A percentile compares a stretch with the other conserved stretches of the same genome.
Conservation (phyloP, 2,888 invertebrate species). For the Cheilosia pagana region DNA sequence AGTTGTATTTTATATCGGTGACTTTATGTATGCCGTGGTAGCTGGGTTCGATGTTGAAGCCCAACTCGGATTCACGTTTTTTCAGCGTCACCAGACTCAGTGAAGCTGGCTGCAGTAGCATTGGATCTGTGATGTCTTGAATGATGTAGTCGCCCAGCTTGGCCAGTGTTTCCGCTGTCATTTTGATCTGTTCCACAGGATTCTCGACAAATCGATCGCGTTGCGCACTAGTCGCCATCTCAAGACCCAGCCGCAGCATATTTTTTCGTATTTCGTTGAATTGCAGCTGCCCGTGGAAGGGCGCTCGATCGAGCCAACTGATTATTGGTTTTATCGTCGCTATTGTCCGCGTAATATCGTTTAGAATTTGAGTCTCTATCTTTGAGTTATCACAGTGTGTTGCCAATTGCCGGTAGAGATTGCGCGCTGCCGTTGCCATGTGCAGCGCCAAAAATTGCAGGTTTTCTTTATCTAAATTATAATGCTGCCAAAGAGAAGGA, state of each 20-base stretch:
- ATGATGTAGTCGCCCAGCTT: constrained; percentile 93
- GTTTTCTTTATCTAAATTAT: constrained; percentile 95
- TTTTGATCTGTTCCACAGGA: constrained; percentile 89
- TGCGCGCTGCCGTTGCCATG: constrained; percentile 92
- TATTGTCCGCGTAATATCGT: constrained; percentile 93
- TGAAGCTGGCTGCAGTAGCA: constrained; percentile 95
- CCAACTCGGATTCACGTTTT: constrained; percentile 94
- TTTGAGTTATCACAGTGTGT: constrained; percentile 85
- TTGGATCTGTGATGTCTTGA: constrained; percentile 93
- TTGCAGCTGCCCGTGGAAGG: constrained; percentile 84
- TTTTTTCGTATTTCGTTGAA: constrained; percentile 89
- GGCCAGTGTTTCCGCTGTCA: constrained; percentile 90
- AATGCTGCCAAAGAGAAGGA: constrained; percentile 87
- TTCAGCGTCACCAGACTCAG: constrained; percentile 94
- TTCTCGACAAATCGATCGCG: constrained; percentile 94
- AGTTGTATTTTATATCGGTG: constrained; percentile 94
- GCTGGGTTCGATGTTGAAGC: constrained; percentile 94
- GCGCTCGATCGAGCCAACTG: constrained; percentile 92
- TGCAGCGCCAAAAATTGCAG: constrained; percentile 94
- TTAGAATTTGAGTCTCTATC: constrained; percentile 91
- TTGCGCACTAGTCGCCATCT: constrained; percentile 95
- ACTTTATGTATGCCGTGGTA: constrained; percentile 92
- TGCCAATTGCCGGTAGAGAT: constrained; percentile 88
- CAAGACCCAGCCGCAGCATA: constrained; percentile 91
- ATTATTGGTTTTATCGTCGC: constrained; percentile 93